phyloP scores from a whole-genome alignment of 2,888 invertebrate species.

The Orthosia incerta region DNA sequence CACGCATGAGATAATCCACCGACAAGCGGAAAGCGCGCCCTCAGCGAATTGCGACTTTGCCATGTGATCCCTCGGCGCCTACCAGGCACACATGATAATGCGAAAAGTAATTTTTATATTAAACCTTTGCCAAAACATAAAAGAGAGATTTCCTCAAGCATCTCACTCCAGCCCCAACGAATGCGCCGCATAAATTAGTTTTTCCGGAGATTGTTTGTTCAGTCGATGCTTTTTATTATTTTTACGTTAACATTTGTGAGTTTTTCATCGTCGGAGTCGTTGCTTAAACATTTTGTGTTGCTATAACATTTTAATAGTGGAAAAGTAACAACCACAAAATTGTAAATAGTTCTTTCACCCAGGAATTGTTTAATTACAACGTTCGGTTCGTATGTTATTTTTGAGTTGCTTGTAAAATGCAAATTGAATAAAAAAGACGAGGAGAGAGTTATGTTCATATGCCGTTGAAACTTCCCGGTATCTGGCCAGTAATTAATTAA shows the following conservation, averaged over 20 bases:
- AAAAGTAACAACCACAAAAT: constrained; percentile 57
- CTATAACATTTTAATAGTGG: constrained; percentile 65
- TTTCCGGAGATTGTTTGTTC: constrained; percentile 88
- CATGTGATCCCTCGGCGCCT: constrained; percentile 77
- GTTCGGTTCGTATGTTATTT: constrained; percentile 55
- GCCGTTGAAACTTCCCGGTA: constrained; percentile 75
- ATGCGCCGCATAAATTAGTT: constrained; percentile 90
- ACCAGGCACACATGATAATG: constrained; percentile 88
- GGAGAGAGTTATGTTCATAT: constrained; percentile 70
- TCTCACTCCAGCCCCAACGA: constrained; percentile 79
- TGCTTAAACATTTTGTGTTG: constrained; percentile 63
- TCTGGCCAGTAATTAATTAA: constrained; percentile 88
- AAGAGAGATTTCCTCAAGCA: constrained; percentile 83
- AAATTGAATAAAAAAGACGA: constrained; percentile 78
- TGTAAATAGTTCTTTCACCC: constrained; percentile 54
- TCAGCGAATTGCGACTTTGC: constrained; percentile 77
- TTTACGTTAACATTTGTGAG: constrained; percentile 87
- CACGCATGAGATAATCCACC: constrained; percentile 88
- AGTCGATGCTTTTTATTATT: constrained; percentile 82
- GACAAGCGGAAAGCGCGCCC: constrained; percentile 79
- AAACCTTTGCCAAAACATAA: constrained; percentile 89
- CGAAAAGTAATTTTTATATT: constrained; percentile 90
- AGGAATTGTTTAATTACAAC: constrained; percentile 72
- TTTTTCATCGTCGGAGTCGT: constrained; percentile 74
- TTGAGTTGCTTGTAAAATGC: constrained; percentile 72